A percentile compares a stretch with the other conserved stretches of the same genome.
Evolutionary conservation across 2,113 vertebrate genomes (phyloP).

Genomic region (Hipposideros armiger): DNA sequence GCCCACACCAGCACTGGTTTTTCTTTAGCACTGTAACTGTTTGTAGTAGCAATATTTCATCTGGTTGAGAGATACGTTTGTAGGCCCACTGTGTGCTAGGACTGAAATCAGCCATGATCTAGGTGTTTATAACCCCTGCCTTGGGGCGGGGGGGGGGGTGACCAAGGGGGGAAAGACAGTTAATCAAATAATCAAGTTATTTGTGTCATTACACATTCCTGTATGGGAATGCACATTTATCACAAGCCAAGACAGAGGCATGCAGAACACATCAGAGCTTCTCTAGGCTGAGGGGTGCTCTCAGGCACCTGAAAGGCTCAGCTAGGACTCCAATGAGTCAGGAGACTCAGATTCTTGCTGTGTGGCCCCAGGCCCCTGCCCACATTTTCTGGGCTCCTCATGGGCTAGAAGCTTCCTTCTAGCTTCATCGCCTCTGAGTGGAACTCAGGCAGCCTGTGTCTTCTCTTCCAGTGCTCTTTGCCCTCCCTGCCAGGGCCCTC

Average conservation of each 20-base stretch:
- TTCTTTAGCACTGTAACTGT: neutral
- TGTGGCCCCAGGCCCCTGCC: neutral
- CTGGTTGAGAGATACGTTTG: neutral
- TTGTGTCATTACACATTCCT: neutral
- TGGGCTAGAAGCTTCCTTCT: neutral
- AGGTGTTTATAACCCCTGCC: neutral
- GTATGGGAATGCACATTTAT: neutral
- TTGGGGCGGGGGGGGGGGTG: neutral
- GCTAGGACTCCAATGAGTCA: neutral
- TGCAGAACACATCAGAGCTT: neutral
- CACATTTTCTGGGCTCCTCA: neutral
- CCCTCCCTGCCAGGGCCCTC: neutral
- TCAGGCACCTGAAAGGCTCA: neutral
- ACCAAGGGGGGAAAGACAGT: neutral
- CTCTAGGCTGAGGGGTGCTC: neutral
- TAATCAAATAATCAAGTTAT: neutral
- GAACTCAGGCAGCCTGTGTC: neutral
- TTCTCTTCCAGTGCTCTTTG: neutral
- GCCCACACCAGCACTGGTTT: neutral
- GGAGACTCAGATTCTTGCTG: neutral
- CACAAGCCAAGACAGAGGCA: neutral
- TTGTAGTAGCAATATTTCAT: neutral
- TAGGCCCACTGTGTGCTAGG: neutral
- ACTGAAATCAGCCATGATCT: neutral
- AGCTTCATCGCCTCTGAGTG: neutral